Percentiles rank a stretch among this genome's conserved stretches.
Evolutionary conservation across 2,113 vertebrate species (phyloP).

Genomic region (Amazona guildingii): DNA sequence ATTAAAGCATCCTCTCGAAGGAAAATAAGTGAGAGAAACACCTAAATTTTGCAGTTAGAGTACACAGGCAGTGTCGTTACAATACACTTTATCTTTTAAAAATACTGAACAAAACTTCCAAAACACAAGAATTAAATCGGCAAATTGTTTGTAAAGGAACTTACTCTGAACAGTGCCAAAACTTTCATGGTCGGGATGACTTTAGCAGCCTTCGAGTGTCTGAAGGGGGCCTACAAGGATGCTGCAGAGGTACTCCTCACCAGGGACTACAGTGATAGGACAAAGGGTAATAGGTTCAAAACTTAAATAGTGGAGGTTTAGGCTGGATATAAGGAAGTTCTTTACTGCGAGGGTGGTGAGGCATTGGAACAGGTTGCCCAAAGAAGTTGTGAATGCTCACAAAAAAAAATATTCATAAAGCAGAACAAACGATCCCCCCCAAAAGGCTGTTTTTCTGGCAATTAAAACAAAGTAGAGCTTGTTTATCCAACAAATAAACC

Average conservation of each 20-base stretch:
- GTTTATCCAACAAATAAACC: not conserved
- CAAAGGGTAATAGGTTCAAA: not conserved
- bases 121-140: not conserved
- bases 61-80: not conserved
- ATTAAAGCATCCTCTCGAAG: not conserved
- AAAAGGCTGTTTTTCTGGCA: not conserved
- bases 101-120: not conserved
- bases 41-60: not conserved
- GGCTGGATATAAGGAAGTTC: not conserved
- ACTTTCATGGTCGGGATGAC: not conserved
- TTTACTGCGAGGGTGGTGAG: not conserved
- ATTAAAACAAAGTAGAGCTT: not conserved
- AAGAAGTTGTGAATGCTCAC: not conserved
- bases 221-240: not conserved
- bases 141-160: not conserved
- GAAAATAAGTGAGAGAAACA: not conserved
- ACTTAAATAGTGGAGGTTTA: not conserved
- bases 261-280: not conserved
- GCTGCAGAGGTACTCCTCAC: not conserved
- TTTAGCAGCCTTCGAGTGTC: not conserved
- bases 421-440: not conserved
- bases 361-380: not conserved
- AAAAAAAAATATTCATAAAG: not conserved
- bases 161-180: not conserved
- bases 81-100: not conserved